phyloP scores from a whole-genome alignment of 1,140 invertebrate species.

The Drosophila repleta region DNA sequence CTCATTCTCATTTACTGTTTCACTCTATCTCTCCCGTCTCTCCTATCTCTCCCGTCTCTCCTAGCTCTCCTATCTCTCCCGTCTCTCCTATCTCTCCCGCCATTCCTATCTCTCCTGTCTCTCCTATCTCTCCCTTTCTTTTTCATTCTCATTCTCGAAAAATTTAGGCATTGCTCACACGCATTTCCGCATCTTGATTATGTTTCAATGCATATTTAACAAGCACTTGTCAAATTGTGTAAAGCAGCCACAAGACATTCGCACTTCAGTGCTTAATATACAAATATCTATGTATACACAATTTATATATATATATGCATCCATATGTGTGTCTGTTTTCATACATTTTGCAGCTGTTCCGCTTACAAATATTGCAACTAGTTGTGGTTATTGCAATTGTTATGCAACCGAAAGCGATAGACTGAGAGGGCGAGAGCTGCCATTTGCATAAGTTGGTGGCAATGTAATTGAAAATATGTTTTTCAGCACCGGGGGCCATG shows the following conservation, averaged over 20 bases:
- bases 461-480: constrained; percentile 56
- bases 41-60: too few species aligned
- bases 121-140: too few species aligned
- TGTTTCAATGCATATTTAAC: constrained; percentile 2
- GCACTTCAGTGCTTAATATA: constrained; percentile 1
- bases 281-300: background rate
- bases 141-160: too few species aligned
- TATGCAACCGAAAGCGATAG: constrained; percentile 28
- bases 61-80: too few species aligned
- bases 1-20: background rate
- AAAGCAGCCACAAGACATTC: constrained; percentile 10
- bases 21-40: too few species aligned
- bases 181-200: background rate
- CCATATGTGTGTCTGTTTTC: background rate
- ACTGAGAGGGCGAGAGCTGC: background rate
- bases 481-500: constrained; percentile 8
- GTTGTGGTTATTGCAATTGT: constrained; percentile 43
- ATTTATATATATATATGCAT: background rate
- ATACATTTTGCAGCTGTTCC: constrained; percentile 4
- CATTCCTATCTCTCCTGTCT: too few species aligned
- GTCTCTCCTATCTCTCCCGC: too few species aligned
- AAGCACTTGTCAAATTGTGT: constrained; percentile 3
- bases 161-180: too few species aligned
- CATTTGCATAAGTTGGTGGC: constrained; percentile 30
- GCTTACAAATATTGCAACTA: constrained; percentile 38